A percentile compares a stretch with the other conserved stretches of the same genome.
These are phyloP conservation scores for Mesorhabditis sp. DNA, from an alignment of 2,888 invertebrate genomes.

Conservation along the genomic window DNA sequence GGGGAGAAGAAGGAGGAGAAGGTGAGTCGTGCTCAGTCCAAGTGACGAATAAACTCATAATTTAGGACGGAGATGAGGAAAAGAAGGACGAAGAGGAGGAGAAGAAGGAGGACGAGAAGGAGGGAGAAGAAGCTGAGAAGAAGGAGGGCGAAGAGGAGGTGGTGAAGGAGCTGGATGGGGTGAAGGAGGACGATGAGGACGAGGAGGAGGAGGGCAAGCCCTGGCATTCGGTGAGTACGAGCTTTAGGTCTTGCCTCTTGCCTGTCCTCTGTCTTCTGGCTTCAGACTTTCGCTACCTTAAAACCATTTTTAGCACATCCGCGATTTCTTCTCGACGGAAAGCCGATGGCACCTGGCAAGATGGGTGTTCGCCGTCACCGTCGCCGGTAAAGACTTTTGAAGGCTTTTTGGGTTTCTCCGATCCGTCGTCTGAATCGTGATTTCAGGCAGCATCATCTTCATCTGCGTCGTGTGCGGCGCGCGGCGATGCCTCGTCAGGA, in stretches of 20 bases:
- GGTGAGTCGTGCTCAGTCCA: background rate
- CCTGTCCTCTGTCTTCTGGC: too few species aligned
- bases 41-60: background rate
- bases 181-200: conserved; percentile 7
- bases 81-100: conserved; percentile 20
- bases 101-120: conserved; percentile 19
- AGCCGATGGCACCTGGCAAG: conserved; percentile 12
- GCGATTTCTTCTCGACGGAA: conserved; percentile 1
- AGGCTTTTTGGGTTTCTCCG: background rate
- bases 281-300: background rate
- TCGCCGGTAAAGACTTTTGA: conserved; percentile 8
- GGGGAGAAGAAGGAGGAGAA: conserved; percentile 11
- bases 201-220: conserved; percentile 10
- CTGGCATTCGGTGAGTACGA: background rate
- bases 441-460: background rate
- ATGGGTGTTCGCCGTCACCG: conserved; percentile 10
- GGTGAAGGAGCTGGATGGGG: conserved; percentile 15
- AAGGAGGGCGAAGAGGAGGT: conserved; percentile 14
- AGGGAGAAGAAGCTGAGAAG: background rate
- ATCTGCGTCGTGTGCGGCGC: background rate
- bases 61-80: conserved; percentile 16
- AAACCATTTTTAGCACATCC: background rate
- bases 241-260: background rate
- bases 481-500: background rate
- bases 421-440: too few species aligned